Evolutionary conservation across 2,888 invertebrate genomes (phyloP), one percentile per base, ranked within the genome.

Genomic region (Ditula angustiorana): DNA sequence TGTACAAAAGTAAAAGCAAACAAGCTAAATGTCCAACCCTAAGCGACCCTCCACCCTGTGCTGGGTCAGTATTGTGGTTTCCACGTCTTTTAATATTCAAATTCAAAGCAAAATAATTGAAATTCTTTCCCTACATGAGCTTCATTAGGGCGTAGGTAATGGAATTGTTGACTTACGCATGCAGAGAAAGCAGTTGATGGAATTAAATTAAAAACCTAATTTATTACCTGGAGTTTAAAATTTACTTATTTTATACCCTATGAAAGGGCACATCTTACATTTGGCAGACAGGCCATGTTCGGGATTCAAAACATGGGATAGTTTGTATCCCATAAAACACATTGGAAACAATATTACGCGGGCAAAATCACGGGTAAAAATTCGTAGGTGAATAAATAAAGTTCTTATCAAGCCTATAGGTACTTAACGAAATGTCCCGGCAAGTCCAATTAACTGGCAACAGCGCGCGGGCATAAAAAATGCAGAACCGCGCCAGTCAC

Each of bases 71-170:
- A 47, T n/a, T 47, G 56, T n/a, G 62, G 62, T 19, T 63, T 50
- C 33, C 35, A 33, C 33, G 44, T 30, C 16, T 63, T 62, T 62
- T 57, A 57, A 62, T 62, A 62, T 62, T 56, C 62, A 62, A 57
- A 63, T 58, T 63, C 58, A 58, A 44, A 52, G 58, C 33, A 26
- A 46, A 35, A 58, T 64, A 64, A 64, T 64, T 64, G 57, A 58
- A 64, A 64, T 64, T 58, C 63, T 64, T 64, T 52, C 33, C 26
- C 35, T 46, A 53, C 63, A 52, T 50, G 13, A 58, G 52, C 35
- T 52, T 46, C 63, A 52, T 57, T 19, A 58, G 35, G 26, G 21
- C 41, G 49, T 58, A n/a, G n/a, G n/a, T n/a, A 63, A 63, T 58
- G 52, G 58, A 57, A 63, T 63, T 50, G 62, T 37, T 37, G 37